Base-by-base conservation (phyloP, 2,888 invertebrate genomes). In the Eupithecia vulgata region DNA sequence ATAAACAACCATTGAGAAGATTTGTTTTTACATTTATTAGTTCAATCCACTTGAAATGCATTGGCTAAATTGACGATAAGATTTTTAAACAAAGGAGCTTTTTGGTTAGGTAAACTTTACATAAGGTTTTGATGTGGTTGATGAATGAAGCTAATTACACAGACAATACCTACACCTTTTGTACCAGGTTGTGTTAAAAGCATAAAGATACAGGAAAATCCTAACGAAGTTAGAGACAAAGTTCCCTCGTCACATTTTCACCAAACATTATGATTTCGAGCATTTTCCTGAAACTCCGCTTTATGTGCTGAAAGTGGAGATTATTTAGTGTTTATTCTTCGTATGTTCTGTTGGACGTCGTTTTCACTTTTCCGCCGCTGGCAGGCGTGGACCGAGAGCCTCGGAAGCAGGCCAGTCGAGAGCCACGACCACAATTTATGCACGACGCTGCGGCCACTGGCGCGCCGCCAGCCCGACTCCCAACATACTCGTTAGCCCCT, bases 401-500 rank as follows among this genome's bases (percentile, higher is more conserved):
- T 71, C 62, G 75, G 65, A 76, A 78, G 78, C 75, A 75, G 78
- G 76, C 76, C 79, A 45, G 65, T 68, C 76, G 40, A 25, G 65
- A 74, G 80, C 59, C 80, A 78, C 80, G 79, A 85, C 89, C 88
- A 83, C 89, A 90, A 88, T 91, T 89, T 89, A 90, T 89, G 86
- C 85, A 76, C 45, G 67, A 62, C 67, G 45, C 78, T 78, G 81
- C 79, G 79, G 79, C 77, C 81, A 84, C 92, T 93, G 92, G 91
- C 74, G 15, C 70, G 37, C 70, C 89, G 75, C 92, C 93, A 91
- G 86, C 75, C 76, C 78, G 25, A 25, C 57, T 57, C 80, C 82
- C 85, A 85, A 84, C 87, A 84, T 84, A 87, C 89, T 91, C 90
- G 90, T 92, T 91, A 90, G 88, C 85, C 83, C 83, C 87, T 80